These are phyloP conservation scores for Neocloeon triangulifer DNA, from an alignment of 1,140 invertebrate species.

Conservation along the genomic window DNA sequence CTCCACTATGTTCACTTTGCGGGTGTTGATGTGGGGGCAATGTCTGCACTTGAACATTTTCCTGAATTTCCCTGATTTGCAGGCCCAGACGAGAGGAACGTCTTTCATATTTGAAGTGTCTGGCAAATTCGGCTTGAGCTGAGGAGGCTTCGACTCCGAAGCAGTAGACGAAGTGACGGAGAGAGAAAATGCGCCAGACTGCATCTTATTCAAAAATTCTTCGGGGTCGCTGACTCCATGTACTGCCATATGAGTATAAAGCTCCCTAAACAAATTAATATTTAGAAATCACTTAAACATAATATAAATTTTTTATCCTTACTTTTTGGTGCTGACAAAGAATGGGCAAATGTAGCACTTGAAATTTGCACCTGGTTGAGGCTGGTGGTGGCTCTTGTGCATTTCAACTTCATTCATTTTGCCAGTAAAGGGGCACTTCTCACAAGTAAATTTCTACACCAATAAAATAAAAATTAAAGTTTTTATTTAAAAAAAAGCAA, in stretches of 20 bases:
- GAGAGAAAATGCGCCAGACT: too few relatives aligned
- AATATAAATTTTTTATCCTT: slow-evolving; percentile 6
- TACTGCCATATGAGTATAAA: slow-evolving; percentile 17
- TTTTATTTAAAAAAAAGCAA: too few relatives aligned
- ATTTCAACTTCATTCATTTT: slow-evolving; percentile 32
- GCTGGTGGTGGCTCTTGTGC: slow-evolving; percentile 49
- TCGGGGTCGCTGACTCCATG: slow-evolving; percentile 19
- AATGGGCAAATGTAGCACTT: slow-evolving; percentile 65
- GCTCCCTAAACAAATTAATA: slow-evolving; percentile 13
- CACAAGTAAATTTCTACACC: too few relatives aligned
- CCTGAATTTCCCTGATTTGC: slow-evolving; percentile 36
- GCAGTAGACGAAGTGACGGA: too few relatives aligned
- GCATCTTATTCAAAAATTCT: slow-evolving; percentile 15
- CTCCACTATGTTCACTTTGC: slow-evolving; percentile 57
- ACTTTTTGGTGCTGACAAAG: slow-evolving; percentile 37
- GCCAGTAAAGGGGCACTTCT: slow-evolving; percentile 50
- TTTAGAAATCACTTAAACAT: slow-evolving; percentile 5
- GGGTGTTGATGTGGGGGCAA: slow-evolving; percentile 59
- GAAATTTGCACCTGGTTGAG: slow-evolving; percentile 39
- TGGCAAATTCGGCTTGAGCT: slow-evolving; percentile 8
- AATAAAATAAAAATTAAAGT: too few relatives aligned
- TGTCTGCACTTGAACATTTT: slow-evolving; percentile 71
- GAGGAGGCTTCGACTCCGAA: too few relatives aligned
- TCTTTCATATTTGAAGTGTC: slow-evolving; percentile 21
- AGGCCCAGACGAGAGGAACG: slow-evolving; percentile 47